Conservation (phyloP, 2,888 invertebrate species). For the Schizaphis graminum region DNA sequence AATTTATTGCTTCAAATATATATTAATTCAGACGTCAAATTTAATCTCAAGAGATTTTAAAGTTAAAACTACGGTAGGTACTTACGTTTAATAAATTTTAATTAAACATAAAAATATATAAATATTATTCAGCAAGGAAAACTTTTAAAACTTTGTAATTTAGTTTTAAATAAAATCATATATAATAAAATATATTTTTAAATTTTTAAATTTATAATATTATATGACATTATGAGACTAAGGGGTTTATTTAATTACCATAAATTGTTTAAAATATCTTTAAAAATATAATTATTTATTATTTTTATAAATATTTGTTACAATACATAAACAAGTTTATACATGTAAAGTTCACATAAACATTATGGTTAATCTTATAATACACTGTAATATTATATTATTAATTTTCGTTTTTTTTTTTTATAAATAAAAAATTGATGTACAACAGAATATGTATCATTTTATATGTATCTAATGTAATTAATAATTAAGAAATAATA, state of each 20-base stretch:
- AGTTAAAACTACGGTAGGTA: neutral
- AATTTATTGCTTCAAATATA: conserved; percentile 14
- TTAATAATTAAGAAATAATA: neutral
- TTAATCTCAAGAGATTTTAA: neutral
- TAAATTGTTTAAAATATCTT: neutral
- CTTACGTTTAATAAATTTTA: conserved; percentile 17
- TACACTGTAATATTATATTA: neutral
- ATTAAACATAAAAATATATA: conserved; percentile 8
- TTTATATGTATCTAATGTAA: neutral
- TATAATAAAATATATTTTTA: neutral
- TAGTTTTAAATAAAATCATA: conserved; percentile 19
- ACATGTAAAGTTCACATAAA: neutral
- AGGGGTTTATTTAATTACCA: conserved; percentile 18
- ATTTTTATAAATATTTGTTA: neutral
- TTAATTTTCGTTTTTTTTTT: neutral
- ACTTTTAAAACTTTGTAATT: neutral
- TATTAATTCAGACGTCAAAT: neutral
- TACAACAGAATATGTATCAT: neutral
- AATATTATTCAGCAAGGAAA: neutral
- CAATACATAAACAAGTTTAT: neutral
- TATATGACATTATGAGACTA: neutral
- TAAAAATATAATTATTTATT: neutral
- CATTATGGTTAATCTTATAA: neutral
- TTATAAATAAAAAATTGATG: neutral
- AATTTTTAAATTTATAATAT: neutral